Evolutionary conservation across 53 echinoderm and acorn worm species (phyloP), one percentile per base, ranked within the genome.

Genomic region (Arbacia lixula): DNA sequence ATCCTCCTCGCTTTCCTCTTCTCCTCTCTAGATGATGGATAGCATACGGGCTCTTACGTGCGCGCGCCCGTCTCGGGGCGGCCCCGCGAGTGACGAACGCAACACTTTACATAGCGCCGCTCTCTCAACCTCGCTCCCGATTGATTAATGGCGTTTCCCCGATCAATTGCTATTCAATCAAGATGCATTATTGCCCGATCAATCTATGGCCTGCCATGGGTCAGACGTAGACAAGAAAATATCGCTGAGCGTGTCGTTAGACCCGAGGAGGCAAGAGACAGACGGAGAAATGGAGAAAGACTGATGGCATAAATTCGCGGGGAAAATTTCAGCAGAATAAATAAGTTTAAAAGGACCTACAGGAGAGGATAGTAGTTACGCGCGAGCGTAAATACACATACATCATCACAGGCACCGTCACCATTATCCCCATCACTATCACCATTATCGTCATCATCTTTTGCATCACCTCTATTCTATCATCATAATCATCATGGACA

Each of bases 81-180:
- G 4, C 69, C 69, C 69, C 43, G 14, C n/a, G 14, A 27, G 69
- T 69, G 69, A 16, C 14, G 69, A 69, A 69, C 19, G 69, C 69
- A 19, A 69, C 69, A 69, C 69, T 69, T 69, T 43, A 26, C 69
- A n/a, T n/a, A n/a, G n/a, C 43, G 69, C 43, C 69, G 22, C 40
- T 69, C 43, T 43, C 69, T 43, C 16, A 43, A n/a, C n/a, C 4
- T 16, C 43, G 11, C 27, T 12, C 16, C 0, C 28, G 69, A 69
- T 69, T 69, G 69, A 69, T 69, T 42, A 69, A 69, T 43, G 69
- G 69, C 49, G 26, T 40, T 25, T 69, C 36, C 29, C 69, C 42
- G 69, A 69, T 69, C 69, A 69, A 69, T 69, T 24, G 42, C 22
- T 69, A 69, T 69, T 69, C 69, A 43, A 69, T 69, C 69, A 69